These are phyloP conservation scores for Mesocricetus auratus DNA, from an alignment of 2,113 vertebrate genomes.

Conservation along the genomic window DNA sequence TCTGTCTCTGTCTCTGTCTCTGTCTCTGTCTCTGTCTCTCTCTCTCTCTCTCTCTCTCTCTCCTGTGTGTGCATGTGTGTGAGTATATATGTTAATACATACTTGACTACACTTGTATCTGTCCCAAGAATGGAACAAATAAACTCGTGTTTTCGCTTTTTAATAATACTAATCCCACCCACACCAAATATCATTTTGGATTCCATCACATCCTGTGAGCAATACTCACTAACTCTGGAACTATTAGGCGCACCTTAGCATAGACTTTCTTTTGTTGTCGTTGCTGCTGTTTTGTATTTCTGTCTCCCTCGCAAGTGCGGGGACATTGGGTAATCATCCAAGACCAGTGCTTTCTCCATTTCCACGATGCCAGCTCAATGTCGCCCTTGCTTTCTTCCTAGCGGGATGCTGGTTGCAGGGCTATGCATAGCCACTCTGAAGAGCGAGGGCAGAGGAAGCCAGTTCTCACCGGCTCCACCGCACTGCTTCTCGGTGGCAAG, in stretches of 20 bases:
- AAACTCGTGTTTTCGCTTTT: constrained; percentile 17
- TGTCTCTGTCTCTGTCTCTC: background rate
- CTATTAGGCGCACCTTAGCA: background rate
- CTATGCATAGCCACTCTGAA: background rate
- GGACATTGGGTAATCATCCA: background rate
- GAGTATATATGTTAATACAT: background rate
- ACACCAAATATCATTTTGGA: background rate
- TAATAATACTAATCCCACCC: background rate
- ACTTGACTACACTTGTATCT: background rate
- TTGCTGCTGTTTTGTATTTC: background rate
- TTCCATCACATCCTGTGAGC: background rate
- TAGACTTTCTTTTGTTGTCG: background rate
- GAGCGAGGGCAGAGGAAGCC: background rate
- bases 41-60: background rate
- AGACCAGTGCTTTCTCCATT: background rate
- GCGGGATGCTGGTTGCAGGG: background rate
- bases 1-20: background rate
- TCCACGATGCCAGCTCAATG: background rate
- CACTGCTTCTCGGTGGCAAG: background rate
- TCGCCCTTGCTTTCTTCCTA: background rate
- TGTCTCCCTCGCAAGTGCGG: background rate
- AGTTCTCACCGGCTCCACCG: background rate
- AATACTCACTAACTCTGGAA: background rate
- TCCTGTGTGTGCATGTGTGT: background rate
- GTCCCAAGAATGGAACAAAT: background rate